Conservation (phyloP, 2,113 vertebrate genomes). For the Casuarius casuarius region DNA sequence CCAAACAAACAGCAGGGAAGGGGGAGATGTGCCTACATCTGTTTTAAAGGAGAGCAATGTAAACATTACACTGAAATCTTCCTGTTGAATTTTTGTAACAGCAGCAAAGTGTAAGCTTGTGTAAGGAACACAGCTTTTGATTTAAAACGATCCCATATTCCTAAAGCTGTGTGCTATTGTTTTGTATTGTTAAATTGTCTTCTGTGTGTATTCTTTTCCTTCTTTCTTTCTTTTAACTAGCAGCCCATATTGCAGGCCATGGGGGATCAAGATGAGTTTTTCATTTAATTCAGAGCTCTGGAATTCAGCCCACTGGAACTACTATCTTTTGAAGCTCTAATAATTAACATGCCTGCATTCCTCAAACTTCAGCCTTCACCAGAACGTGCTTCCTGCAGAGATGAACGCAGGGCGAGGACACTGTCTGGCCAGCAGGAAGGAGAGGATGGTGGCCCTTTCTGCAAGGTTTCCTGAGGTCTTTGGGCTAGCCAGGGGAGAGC, state of each 20-base stretch:
- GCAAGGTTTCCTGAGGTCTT: neutral
- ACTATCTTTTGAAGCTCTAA: constrained; percentile 52
- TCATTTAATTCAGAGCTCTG: constrained; percentile 36
- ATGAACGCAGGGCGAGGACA: neutral
- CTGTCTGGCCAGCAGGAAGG: neutral
- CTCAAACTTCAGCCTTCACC: neutral
- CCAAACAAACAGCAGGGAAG: constrained; percentile 12
- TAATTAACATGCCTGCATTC: constrained; percentile 46
- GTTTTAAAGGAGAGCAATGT: neutral
- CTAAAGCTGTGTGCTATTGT: neutral
- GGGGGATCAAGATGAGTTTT: constrained; percentile 19
- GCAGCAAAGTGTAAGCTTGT: neutral
- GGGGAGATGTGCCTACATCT: neutral
- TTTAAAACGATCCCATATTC: neutral
- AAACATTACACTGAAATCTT: neutral
- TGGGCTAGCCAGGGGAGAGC: neutral
- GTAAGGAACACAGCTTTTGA: neutral
- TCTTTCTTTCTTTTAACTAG: neutral
- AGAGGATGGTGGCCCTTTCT: neutral
- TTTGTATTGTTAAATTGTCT: neutral
- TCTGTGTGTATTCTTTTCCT: neutral
- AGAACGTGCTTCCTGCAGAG: constrained; percentile 41
- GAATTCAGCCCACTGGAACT: constrained; percentile 23
- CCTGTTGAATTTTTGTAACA: neutral
- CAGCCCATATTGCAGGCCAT: neutral